Evolutionary conservation across 2,113 vertebrate genomes (phyloP), one percentile per base, ranked within the genome.

Genomic region (Verasper variegatus): DNA sequence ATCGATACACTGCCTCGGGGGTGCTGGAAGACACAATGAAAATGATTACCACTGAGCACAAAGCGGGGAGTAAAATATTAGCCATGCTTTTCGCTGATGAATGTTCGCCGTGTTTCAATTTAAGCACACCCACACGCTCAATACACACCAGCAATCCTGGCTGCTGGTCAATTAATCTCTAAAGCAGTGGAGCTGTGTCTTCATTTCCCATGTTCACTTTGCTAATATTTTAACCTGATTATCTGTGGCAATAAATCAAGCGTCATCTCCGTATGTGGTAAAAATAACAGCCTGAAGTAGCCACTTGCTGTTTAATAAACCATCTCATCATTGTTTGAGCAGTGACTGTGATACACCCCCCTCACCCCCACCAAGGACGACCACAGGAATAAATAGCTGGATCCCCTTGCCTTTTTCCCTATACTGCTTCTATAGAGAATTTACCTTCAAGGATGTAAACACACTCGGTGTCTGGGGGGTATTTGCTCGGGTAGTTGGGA

Each of bases 381-480:
- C 47, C 45, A 20, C 11, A 35, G n/a, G 26, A 45, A 74, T 20
- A 68, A 63, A 68, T 11, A 23, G 26, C 52, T 40, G 35, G 31
- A 76, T 55, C 24, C n/a, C 35, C 0, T 23, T 66, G 11, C 3
- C 18, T 12, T 54, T 57, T 52, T 15, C n/a, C 13, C 2, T n/a
- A 65, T 59, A 20, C 37, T n/a, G 27, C 47, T n/a, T 24, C 51
- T 57, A 31, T 31, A 68, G 35, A 57, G 3, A 2, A 58, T 84
- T 90, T 93, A 99, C 98, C 98, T 99, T 99, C 98, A 95, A 99
- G 97, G 89, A 99, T 98, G 93, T 98, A 99, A 94, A 98, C 93
- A 66, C 98, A 99, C 91, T 99, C 98, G 86, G 95, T 95, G 92
- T 97, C 96, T 71, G 98, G 97, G 84, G 98, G 97, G 86, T 99